Evolutionary conservation across 1,140 invertebrate species (phyloP), one percentile per base, ranked within the genome.

Genomic region (Drosophila gunungcola): DNA sequence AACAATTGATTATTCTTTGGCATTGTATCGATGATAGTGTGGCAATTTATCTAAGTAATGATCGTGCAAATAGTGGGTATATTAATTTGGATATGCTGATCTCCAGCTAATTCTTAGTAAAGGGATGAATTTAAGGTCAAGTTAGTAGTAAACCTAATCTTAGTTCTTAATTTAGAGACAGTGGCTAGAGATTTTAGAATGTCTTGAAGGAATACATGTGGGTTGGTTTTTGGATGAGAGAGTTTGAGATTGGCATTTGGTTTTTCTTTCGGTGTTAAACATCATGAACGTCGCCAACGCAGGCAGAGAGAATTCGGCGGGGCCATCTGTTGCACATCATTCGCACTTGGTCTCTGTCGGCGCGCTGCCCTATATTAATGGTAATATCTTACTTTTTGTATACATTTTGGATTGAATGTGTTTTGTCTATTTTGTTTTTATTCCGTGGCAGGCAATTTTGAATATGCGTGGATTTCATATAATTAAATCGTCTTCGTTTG

Each of bases 381-480:
- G 83, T 88, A 88, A 88, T 88, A 80, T 88, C 83, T 88, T 88
- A 89, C 80, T 88, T 89, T 88, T 83, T 88, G 83, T 85, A 85
- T 85, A 85, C 83, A 85, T 88, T 83, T 79, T 29, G 42, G 73
- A 49, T 80, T 67, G 68, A 73, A 74, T 78, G 65, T 81, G 70
- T 77, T 81, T 81, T 78, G 79, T 82, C 58, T 82, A 81, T 82
- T 88, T 82, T 75, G 75, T 81, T 88, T 83, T 88, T 82, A 78
- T 82, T 83, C 52, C 64, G 63, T 46, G 49, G 46, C 80, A 85
- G 65, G 65, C 67, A 56, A 56, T 69, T 81, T 68, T 57, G 57
- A 53, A 58, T 73, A 45, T 83, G 82, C 73, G 82, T 78, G 58
- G 54, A 82, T 86, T 88, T 86, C 58, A 79, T 88, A 88, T 88